phyloP scores from a whole-genome alignment of 2,113 vertebrate species.

The Hystrix brachyura region DNA sequence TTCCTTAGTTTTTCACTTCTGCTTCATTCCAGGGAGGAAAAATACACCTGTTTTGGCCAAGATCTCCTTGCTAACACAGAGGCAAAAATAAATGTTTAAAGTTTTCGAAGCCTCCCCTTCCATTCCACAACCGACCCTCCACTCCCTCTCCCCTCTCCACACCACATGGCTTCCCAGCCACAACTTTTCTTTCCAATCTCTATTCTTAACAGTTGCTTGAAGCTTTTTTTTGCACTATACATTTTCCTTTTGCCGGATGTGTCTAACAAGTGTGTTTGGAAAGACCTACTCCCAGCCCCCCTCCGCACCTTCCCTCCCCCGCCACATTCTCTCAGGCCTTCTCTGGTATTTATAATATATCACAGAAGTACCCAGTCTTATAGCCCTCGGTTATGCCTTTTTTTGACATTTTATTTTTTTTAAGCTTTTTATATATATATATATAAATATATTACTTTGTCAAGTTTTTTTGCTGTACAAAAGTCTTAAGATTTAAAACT shows the following conservation, averaged over 20 bases:
- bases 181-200: conserved; percentile 47
- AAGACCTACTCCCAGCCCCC: conserved; percentile 84
- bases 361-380: conserved; percentile 93
- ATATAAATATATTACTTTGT: conserved; percentile 94
- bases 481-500: conserved; percentile 96
- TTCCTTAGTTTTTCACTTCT: conserved; percentile 80
- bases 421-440: conserved; percentile 93
- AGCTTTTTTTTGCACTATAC: conserved; percentile 91
- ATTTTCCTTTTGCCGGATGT: conserved; percentile 91
- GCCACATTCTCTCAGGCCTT: conserved; percentile 93
- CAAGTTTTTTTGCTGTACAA: conserved; percentile 98
- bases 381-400: conserved; percentile 93
- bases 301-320: conserved; percentile 72
- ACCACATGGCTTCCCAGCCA: conserved; percentile 8
- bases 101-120: conserved; percentile 80
- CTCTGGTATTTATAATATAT: conserved; percentile 94
- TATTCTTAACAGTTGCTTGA: conserved; percentile 86
- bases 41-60: conserved; percentile 83
- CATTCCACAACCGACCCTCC: conserved; percentile 48
- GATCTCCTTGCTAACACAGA: conserved; percentile 80
- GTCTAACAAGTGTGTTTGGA: conserved; percentile 91
- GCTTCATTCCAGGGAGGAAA: conserved; percentile 84
- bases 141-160: background rate
- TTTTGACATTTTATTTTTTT: conserved; percentile 93
- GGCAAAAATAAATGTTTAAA: conserved; percentile 83